phyloP scores from a whole-genome alignment of 1,140 invertebrate genomes.

The Paracyclopina nana region DNA sequence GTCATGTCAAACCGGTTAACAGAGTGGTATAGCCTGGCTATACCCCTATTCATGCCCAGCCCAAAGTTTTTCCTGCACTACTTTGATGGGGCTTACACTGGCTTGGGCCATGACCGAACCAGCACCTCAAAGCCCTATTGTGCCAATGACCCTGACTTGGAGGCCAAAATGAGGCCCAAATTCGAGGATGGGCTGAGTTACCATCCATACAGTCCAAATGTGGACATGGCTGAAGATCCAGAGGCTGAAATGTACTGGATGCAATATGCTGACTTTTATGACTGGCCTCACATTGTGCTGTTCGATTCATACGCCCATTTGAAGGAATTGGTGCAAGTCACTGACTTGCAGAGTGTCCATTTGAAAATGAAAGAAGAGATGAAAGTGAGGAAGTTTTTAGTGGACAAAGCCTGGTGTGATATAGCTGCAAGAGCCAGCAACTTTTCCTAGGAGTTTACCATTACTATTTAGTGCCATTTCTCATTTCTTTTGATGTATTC shows the following conservation, averaged over 20 bases:
- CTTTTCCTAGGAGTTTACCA: no score
- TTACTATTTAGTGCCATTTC: no score
- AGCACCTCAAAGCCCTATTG: not conserved
- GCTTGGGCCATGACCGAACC: not conserved
- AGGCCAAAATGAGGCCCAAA: not conserved
- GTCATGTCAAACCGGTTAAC: constrained; percentile 12
- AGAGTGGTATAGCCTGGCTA: constrained; percentile 1
- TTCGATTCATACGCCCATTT: constrained; percentile 1
- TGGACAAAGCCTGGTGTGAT: not conserved
- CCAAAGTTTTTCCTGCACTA: not conserved
- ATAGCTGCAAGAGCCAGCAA: not conserved
- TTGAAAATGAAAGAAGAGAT: not conserved
- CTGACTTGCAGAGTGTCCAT: not conserved
- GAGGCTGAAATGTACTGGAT: constrained; percentile 9
- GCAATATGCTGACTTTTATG: constrained; percentile 11
- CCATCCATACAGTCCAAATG: constrained; percentile 6
- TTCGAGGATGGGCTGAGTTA: not conserved
- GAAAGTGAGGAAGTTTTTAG: not conserved
- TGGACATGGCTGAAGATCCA: not conserved
- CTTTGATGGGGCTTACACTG: no score
- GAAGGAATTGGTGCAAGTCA: not conserved
- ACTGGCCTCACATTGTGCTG: not conserved
- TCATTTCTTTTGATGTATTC: no score
- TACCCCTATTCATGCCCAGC: constrained; percentile 3
- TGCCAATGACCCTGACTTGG: not conserved